These are phyloP conservation scores for Drosophila anceps DNA, from an alignment of 2,888 invertebrate genomes.

Conservation along the genomic window DNA sequence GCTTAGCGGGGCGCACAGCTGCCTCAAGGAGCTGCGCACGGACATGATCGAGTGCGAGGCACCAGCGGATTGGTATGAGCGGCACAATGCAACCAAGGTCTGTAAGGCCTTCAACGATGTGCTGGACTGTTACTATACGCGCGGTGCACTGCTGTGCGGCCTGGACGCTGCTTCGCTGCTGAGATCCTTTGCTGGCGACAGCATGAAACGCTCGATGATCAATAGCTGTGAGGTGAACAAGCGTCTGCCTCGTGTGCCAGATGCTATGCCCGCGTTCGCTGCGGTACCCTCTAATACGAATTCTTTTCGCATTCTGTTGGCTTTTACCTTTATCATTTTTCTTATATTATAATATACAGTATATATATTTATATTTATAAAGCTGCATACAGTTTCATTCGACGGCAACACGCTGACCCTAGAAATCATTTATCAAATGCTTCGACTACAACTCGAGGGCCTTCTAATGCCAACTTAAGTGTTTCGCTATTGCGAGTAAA, in stretches of 20 bases:
- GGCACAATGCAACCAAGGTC: slow-evolving; percentile 82
- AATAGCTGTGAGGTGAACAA: slow-evolving; percentile 68
- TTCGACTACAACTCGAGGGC: slow-evolving; percentile 30
- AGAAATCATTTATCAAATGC: slow-evolving; percentile 45
- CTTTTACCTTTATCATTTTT: slow-evolving; percentile 5
- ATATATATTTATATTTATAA: slow-evolving; percentile 14
- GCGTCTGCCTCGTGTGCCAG: slow-evolving; percentile 74
- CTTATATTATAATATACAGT: slow-evolving; percentile 1
- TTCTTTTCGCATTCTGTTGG: slow-evolving; percentile 6
- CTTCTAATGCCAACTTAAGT: slow-evolving; percentile 67
- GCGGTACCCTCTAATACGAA: not conserved
- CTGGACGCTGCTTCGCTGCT: slow-evolving; percentile 85
- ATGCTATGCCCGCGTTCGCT: slow-evolving; percentile 74
- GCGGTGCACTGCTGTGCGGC: slow-evolving; percentile 86
- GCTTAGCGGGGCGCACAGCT: slow-evolving; percentile 82
- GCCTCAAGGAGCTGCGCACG: slow-evolving; percentile 85
- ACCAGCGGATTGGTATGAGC: slow-evolving; percentile 87
- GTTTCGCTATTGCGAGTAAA: slow-evolving; percentile 74
- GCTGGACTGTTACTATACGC: slow-evolving; percentile 86
- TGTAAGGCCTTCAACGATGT: slow-evolving; percentile 86
- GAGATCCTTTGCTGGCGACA: slow-evolving; percentile 73
- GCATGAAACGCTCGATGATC: slow-evolving; percentile 64
- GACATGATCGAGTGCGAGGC: slow-evolving; percentile 87
- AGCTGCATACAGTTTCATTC: slow-evolving; percentile 1
- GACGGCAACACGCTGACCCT: slow-evolving; percentile 10